phyloP scores from a whole-genome alignment of 2,888 invertebrate genomes.

The Polydrusus pterygomalis region DNA sequence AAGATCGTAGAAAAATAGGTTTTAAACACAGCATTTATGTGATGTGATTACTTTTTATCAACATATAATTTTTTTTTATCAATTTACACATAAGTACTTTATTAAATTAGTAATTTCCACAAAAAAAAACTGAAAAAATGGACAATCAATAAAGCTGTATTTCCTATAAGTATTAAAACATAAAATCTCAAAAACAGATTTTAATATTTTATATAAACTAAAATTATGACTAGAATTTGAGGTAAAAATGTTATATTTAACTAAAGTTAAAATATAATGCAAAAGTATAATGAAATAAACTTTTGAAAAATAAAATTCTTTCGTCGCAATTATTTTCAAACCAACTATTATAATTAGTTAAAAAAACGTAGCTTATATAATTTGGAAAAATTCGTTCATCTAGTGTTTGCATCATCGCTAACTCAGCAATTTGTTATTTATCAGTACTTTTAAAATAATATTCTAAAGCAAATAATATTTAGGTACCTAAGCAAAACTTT shows the following conservation, averaged over 20 bases:
- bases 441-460: neutral
- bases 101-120: too few relatives aligned
- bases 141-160: neutral
- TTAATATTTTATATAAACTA: slow-evolving; percentile 25
- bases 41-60: too few relatives aligned
- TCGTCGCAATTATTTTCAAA: neutral
- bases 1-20: too few relatives aligned
- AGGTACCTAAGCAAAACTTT: neutral
- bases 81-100: too few relatives aligned
- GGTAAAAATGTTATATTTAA: slow-evolving; percentile 35
- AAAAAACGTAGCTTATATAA: too few relatives aligned
- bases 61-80: too few relatives aligned
- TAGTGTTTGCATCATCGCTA: too few relatives aligned
- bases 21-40: too few relatives aligned
- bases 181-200: slow-evolving; percentile 27
- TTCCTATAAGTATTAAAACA: neutral
- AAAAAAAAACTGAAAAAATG: too few relatives aligned
- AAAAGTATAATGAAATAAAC: neutral
- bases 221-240: slow-evolving; percentile 53
- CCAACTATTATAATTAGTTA: too few relatives aligned
- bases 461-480: neutral
- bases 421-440: neutral
- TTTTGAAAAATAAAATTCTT: neutral
- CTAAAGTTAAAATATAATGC: slow-evolving; percentile 4
- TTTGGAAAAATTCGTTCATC: too few relatives aligned